Evolutionary conservation across 2,888 invertebrate genomes (phyloP).

Genomic region (Xiphydria camelus): DNA sequence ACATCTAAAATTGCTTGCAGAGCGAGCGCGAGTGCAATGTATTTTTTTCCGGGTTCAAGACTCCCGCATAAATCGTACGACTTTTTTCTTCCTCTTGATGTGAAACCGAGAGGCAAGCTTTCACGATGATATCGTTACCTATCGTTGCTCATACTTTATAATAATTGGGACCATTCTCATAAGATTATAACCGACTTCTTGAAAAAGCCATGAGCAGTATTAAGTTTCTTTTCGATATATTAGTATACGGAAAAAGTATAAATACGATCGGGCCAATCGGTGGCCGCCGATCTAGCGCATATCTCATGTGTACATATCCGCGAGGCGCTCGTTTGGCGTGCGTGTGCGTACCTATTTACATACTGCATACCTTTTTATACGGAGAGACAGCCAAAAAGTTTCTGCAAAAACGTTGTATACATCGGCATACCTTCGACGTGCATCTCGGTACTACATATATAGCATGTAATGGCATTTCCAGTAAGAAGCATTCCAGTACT

Average conservation of each 20-base stretch:
- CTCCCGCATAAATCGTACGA: no score
- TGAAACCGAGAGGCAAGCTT: constrained; percentile 4
- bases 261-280: constrained; percentile 1
- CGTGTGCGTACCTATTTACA: background rate
- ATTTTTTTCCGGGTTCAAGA: no score
- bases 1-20: no score
- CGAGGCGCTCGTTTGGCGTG: constrained; percentile 11
- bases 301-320: constrained; percentile 46
- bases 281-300: constrained; percentile 25
- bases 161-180: constrained; percentile 54
- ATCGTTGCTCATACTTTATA: constrained; percentile 39
- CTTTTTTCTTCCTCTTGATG: no score
- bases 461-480: no score
- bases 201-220: constrained; percentile 40
- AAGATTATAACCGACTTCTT: constrained; percentile 37
- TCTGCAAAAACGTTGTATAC: no score
- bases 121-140: constrained; percentile 7
- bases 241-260: constrained; percentile 9
- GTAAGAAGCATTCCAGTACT: no score
- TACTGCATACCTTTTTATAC: constrained; percentile 1
- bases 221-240: constrained; percentile 35
- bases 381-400: constrained; percentile 15
- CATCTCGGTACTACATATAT: no score
- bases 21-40: no score
- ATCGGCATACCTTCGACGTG: no score